These are phyloP conservation scores for Drepana arcuata DNA, from an alignment of 1,140 invertebrate genomes.

Conservation along the genomic window DNA sequence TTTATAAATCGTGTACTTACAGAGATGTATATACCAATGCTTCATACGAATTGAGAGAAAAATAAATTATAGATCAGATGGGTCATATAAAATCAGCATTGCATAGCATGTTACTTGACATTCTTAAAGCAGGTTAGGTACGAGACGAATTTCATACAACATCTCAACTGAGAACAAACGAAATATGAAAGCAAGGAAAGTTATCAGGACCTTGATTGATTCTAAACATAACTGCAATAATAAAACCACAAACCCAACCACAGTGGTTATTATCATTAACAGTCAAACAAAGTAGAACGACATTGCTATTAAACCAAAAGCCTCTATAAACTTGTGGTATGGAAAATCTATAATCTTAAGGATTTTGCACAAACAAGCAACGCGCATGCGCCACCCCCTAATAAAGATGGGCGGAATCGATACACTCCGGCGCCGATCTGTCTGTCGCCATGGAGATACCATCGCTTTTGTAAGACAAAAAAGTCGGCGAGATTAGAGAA, in stretches of 20 bases:
- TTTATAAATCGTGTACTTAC: no score
- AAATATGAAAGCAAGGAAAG: no score
- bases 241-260: background rate
- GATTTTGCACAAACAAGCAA: conserved; percentile 32
- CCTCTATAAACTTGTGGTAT: conserved; percentile 11
- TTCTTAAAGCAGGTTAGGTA: no score
- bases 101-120: no score
- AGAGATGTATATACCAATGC: no score
- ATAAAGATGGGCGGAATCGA: conserved; percentile 25
- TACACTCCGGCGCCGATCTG: conserved; percentile 53
- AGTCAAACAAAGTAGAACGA: background rate
- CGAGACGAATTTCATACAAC: no score
- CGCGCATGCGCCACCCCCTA: conserved; percentile 33
- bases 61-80: no score
- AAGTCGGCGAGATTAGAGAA: background rate
- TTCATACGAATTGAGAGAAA: no score
- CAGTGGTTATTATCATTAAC: conserved; percentile 4
- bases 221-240: no score
- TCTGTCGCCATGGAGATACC: conserved; percentile 33
- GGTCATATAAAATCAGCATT: no score
- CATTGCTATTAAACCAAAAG: conserved; percentile 14
- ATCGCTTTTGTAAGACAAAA: conserved; percentile 10
- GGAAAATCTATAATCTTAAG: conserved; percentile 31
- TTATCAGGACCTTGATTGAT: no score
- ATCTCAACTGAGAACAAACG: no score